Evolutionary conservation across 2,797 vertebrate genomes (phyloP).

Genomic region (Lepidocolaptes lacrymiger): DNA sequence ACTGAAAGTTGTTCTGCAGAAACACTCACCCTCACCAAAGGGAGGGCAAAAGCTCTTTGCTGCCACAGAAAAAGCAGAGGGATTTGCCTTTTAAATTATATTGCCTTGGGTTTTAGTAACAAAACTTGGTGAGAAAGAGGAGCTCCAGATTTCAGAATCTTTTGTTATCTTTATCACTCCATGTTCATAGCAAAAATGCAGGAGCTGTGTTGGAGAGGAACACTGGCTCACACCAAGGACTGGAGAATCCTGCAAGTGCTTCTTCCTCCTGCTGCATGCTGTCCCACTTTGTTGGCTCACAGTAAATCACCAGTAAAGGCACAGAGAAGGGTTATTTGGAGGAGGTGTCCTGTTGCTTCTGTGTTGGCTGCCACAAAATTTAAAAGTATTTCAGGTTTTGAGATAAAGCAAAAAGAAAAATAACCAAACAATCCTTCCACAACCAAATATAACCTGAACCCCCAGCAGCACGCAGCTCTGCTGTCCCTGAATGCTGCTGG

Average conservation of each 20-base stretch:
- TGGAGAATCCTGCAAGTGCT: neutral
- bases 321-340: too few species aligned
- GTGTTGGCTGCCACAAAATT: neutral
- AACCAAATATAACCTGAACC: neutral
- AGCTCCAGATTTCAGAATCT: neutral
- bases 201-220: neutral
- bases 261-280: neutral
- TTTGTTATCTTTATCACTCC: fast-evolving
- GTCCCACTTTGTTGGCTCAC: neutral
- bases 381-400: neutral
- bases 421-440: neutral
- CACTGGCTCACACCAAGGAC: neutral
- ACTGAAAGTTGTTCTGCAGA: neutral
- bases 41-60: neutral
- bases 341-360: neutral
- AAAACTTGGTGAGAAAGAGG: neutral
- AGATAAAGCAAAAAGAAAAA: neutral
- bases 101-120: neutral
- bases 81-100: neutral
- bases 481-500: neutral
- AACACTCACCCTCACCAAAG: neutral
- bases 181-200: fast-evolving
- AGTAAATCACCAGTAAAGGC: neutral
- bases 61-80: neutral
- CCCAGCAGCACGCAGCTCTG: neutral